Evolutionary conservation across 2,797 vertebrate genomes (phyloP).

Genomic region (Lutjanus argentimaculatus): DNA sequence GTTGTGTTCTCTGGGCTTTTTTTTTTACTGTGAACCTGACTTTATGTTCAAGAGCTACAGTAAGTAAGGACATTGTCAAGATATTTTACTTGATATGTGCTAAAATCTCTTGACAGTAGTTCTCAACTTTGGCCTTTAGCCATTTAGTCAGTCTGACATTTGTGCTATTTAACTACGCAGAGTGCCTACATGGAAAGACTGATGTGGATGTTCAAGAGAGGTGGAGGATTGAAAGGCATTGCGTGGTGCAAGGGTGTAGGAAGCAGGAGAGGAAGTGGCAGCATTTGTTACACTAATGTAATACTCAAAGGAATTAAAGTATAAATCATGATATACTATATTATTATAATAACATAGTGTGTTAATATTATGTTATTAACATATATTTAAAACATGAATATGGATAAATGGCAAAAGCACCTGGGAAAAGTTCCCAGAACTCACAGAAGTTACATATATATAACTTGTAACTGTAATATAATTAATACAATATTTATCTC

Average conservation of each 20-base stretch:
- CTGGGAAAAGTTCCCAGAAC: background rate
- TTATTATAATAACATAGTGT: too few relatives aligned
- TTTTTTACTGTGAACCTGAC: conserved; percentile 10
- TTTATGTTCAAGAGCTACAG: conserved; percentile 20
- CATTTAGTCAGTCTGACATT: conserved; percentile 46
- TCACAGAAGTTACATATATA: too few relatives aligned
- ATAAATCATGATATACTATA: background rate
- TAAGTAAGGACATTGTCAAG: conserved; percentile 29
- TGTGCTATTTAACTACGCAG: conserved; percentile 35
- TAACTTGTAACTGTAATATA: too few relatives aligned
- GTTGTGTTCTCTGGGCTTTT: background rate
- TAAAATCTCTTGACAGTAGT: conserved; percentile 38
- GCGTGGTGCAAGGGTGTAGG: background rate
- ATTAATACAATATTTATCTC: background rate
- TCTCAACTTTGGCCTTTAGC: conserved; percentile 23
- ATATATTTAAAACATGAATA: background rate
- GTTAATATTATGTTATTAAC: background rate
- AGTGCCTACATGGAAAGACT: conserved; percentile 13
- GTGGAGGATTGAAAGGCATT: conserved; percentile 8
- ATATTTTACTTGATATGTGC: conserved; percentile 32
- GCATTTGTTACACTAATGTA: background rate
- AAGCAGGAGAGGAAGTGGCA: background rate
- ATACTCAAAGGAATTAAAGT: background rate
- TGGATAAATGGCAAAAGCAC: background rate
- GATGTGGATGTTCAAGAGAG: conserved; percentile 26